phyloP scores from a whole-genome alignment of 2,888 invertebrate species.

The Habrosyne pyritoides region DNA sequence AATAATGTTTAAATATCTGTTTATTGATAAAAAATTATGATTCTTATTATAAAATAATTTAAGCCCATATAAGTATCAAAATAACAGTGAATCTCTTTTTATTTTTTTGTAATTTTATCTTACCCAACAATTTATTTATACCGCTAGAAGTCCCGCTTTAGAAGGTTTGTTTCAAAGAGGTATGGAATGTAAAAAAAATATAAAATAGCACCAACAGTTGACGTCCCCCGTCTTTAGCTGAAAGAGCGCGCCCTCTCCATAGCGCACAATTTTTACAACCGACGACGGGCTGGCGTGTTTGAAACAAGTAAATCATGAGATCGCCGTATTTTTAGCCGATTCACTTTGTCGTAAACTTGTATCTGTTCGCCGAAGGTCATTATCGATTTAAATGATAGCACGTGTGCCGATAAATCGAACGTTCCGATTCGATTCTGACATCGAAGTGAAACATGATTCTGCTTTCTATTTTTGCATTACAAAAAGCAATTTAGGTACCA shows the following conservation, averaged over 20 bases:
- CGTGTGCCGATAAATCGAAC: background rate
- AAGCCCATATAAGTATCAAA: too few species aligned
- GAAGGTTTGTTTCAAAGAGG: too few species aligned
- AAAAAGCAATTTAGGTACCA: too few species aligned
- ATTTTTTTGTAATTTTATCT: too few species aligned
- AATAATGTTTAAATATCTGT: too few species aligned
- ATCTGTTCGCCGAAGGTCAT: constrained; percentile 49
- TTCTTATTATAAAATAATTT: too few species aligned
- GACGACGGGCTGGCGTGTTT: constrained; percentile 50
- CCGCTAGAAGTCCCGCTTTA: too few species aligned
- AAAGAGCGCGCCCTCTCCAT: constrained; percentile 27
- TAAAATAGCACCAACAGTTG: constrained; percentile 36
- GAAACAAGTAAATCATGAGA: constrained; percentile 53
- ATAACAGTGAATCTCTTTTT: too few species aligned
- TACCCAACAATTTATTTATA: too few species aligned
- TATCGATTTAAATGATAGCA: constrained; percentile 26
- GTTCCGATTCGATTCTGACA: background rate
- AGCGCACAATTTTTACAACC: constrained; percentile 55
- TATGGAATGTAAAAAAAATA: constrained; percentile 9
- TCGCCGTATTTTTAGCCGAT: constrained; percentile 57
- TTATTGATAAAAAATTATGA: too few species aligned
- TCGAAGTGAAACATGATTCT: background rate
- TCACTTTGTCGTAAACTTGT: constrained; percentile 58
- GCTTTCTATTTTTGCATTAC: background rate
- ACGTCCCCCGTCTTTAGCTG: constrained; percentile 21